Percentiles rank a stretch among this genome's conserved stretches.
Evolutionary conservation across 2,888 invertebrate species (phyloP).

Genomic region (Seira ritae): DNA sequence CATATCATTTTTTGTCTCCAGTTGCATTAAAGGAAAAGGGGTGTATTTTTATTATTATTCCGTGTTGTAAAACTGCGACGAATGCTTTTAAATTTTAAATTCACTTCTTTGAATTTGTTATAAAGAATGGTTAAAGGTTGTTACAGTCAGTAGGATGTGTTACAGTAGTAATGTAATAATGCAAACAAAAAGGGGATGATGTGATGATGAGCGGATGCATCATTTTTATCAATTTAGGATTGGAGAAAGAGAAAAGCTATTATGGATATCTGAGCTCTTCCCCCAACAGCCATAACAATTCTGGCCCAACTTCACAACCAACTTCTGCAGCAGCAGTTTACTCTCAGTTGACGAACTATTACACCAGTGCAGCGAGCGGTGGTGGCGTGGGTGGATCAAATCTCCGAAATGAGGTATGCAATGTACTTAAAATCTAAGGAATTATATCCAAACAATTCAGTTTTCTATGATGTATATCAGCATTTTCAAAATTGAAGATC

Average conservation of each 20-base stretch:
- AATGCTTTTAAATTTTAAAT: too few relatives aligned
- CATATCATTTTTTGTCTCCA: slow-evolving; percentile 55
- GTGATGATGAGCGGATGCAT: too few relatives aligned
- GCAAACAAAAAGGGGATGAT: too few relatives aligned
- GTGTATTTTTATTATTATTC: too few relatives aligned
- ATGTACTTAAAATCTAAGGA: neutral
- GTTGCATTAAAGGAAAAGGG: slow-evolving; percentile 28
- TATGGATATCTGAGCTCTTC: slow-evolving; percentile 52
- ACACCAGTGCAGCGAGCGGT: slow-evolving; percentile 21
- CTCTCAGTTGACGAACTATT: slow-evolving; percentile 50
- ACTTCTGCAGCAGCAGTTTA: slow-evolving; percentile 44
- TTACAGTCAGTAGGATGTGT: too few relatives aligned
- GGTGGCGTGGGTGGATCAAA: slow-evolving; percentile 12
- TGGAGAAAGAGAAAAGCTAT: slow-evolving; percentile 56
- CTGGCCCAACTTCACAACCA: slow-evolving; percentile 2
- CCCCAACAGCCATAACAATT: slow-evolving; percentile 36
- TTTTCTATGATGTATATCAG: too few relatives aligned
- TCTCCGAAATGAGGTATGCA: slow-evolving; percentile 62
- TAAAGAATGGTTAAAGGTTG: too few relatives aligned
- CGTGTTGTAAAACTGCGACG: too few relatives aligned
- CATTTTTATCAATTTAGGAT: slow-evolving; percentile 1
- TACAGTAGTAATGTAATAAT: too few relatives aligned
- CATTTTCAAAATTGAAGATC: too few relatives aligned
- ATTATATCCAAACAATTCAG: too few relatives aligned
- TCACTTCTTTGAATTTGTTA: too few relatives aligned